Evolutionary conservation across 2,113 vertebrate genomes (phyloP), one percentile per base, ranked within the genome.

Genomic region (Chamaetylas fuelleborni): DNA sequence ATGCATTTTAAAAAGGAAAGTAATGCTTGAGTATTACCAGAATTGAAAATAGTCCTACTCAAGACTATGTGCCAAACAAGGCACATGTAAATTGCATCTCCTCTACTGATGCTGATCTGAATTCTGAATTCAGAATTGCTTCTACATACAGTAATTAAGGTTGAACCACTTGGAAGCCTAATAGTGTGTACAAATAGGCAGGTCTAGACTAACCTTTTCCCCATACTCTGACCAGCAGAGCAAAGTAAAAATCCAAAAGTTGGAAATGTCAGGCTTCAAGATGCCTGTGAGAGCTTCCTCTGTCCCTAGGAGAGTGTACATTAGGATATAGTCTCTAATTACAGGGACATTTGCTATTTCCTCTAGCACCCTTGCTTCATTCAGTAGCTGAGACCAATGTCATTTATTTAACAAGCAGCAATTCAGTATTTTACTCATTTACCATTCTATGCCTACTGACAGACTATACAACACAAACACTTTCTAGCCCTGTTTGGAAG

Each of bases 1-100:
- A 57, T 2, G 94, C 92, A 96, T 96, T 87, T 88, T 95, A 95
- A 97, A 93, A 93, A 90, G 60, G 31, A 65, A 88, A 4, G 2
- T 47, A 36, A 36, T 84, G 17, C 69, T 80, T 88, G 81, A 79
- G 66, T 85, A 73, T 74, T 90, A 64, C 42, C 73, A 72, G 83
- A 86, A 86, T 43, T 79, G 34, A 81, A 92, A 95, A 92, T 47
- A 93, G 43, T 51, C 58, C 86, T 72, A 8, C 36, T 92, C 28
- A 45, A 94, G 81, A 79, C 36, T 45, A 9, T 45, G 17, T 36
- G 48, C 67, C 19, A 7, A 90, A n/a, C 28, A 56, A 70, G 0
- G 4, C 58, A 70, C 40, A 29, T 43, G 38, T 36, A 91, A 93
- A 93, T 81, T 64, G 4, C 2, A 0, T 67, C 40, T 62, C 24